Evolutionary conservation across 2,113 vertebrate species (phyloP).

Genomic region (Eulacestoma nigropectus): DNA sequence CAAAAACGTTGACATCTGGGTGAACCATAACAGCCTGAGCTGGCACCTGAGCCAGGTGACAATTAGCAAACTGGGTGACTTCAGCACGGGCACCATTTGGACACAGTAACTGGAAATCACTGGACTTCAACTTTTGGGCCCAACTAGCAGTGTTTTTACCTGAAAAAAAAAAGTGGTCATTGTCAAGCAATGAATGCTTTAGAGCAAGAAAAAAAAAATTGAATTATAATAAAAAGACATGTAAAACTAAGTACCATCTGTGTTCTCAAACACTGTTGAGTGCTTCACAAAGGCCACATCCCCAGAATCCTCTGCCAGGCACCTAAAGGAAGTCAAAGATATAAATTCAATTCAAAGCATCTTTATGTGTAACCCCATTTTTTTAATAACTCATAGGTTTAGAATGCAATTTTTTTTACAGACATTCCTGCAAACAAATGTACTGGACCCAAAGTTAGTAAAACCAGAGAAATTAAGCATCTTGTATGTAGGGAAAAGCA

Average conservation of each 20-base stretch:
- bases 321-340: conserved; percentile 71
- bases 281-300: conserved; percentile 95
- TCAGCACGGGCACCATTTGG: conserved; percentile 82
- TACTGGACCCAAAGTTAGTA: background rate
- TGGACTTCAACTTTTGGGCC: conserved; percentile 71
- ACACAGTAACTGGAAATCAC: conserved; percentile 89
- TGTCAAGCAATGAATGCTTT: background rate
- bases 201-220: background rate
- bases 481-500: background rate
- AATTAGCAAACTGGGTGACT: conserved; percentile 79
- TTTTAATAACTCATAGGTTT: background rate
- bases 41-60: conserved; percentile 86
- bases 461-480: background rate
- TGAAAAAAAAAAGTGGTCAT: conserved; percentile 41
- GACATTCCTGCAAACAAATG: background rate
- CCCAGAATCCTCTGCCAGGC: conserved; percentile 77
- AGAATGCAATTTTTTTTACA: background rate
- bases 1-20: conserved; percentile 76
- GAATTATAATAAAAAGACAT: background rate
- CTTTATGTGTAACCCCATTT: background rate
- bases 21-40: conserved; percentile 89
- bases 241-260: conserved; percentile 75
- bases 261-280: conserved; percentile 87
- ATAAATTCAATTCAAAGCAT: background rate
- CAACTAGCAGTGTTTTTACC: conserved; percentile 80